These are phyloP conservation scores for Paramormyrops kingsleyae DNA, from an alignment of 2,113 vertebrate genomes.

Conservation along the genomic window DNA sequence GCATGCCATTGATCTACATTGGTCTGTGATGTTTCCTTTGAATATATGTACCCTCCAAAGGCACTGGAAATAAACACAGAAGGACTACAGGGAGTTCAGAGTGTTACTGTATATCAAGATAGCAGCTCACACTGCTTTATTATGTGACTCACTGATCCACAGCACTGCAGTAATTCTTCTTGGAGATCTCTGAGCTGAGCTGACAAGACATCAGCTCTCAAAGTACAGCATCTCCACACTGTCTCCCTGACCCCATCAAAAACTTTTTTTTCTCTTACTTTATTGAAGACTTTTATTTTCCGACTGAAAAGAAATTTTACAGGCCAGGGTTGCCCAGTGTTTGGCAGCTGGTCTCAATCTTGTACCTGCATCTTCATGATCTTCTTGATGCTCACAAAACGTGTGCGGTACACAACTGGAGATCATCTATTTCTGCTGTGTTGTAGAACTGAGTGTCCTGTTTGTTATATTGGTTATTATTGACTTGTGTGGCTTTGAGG, in stretches of 20 bases:
- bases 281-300: neutral
- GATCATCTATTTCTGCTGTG: neutral
- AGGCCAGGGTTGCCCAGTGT: neutral
- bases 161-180: neutral
- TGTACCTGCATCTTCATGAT: neutral
- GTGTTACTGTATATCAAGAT: neutral
- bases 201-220: neutral
- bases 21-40: neutral
- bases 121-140: neutral
- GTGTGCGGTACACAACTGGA: neutral
- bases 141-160: neutral
- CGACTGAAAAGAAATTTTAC: neutral
- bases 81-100: neutral
- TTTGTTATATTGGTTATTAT: neutral
- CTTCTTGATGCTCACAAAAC: neutral
- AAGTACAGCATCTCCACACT: neutral
- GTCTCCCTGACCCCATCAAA: neutral
- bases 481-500: neutral
- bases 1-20: neutral
- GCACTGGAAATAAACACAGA: neutral
- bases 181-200: neutral
- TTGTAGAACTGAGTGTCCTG: neutral
- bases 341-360: neutral
- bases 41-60: neutral
- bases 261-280: neutral